Conservation (phyloP, 2,888 invertebrate genomes). For the Nemotelus nigrinus region DNA sequence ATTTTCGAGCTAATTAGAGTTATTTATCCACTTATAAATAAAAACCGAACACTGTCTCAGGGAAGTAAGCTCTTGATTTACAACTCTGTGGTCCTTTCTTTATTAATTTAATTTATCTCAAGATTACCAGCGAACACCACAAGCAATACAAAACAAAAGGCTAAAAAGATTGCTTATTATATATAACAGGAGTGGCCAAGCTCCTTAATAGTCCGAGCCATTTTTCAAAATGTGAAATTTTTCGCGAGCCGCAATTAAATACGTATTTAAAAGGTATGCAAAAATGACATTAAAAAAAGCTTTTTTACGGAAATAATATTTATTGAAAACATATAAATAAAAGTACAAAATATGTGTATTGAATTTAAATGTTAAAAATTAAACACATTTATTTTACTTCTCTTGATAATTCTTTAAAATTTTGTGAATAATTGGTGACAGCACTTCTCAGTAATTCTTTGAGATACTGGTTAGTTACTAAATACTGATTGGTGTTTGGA, state of each 20-base stretch:
- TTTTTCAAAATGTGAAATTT: slow-evolving; percentile 29
- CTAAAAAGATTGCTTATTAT: background rate
- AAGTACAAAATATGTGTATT: slow-evolving; percentile 31
- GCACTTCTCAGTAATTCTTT: slow-evolving; percentile 34
- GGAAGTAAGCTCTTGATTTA: too few relatives aligned
- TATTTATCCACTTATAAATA: too few relatives aligned
- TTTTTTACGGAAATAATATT: slow-evolving; percentile 34
- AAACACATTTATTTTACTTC: slow-evolving; percentile 35
- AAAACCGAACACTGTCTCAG: too few relatives aligned
- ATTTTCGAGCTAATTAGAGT: too few relatives aligned
- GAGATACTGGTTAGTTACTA: slow-evolving; percentile 28
- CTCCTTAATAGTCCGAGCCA: slow-evolving; percentile 34
- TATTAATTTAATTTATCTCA: too few relatives aligned
- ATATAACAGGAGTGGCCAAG: slow-evolving; percentile 32
- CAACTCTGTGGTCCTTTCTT: too few relatives aligned
- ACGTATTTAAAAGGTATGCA: slow-evolving; percentile 27
- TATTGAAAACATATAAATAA: slow-evolving; percentile 38
- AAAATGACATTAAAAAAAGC: slow-evolving; percentile 8
- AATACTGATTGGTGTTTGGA: slow-evolving; percentile 14
- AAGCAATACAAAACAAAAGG: too few relatives aligned
- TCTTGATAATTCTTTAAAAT: slow-evolving; percentile 36
- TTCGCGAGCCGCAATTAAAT: slow-evolving; percentile 23
- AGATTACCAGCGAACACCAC: too few relatives aligned
- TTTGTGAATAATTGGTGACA: slow-evolving; percentile 25
- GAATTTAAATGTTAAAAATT: slow-evolving; percentile 30